Conservation (phyloP, 2,888 invertebrate genomes). For the Cantharis rustica region DNA sequence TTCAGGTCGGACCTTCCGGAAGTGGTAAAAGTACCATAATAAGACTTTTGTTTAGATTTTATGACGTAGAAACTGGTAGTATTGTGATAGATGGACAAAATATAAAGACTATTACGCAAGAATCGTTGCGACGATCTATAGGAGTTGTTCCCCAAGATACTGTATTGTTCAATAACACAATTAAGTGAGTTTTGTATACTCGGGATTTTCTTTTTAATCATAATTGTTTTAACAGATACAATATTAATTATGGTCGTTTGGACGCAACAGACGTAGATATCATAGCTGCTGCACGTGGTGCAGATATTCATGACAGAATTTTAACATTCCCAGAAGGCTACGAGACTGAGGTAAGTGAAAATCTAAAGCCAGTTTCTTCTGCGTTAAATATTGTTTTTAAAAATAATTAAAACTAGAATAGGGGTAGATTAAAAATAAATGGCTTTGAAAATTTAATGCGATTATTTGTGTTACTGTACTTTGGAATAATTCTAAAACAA, state of each 20-base stretch:
- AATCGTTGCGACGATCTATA: conserved; percentile 81
- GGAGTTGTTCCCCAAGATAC: conserved; percentile 98
- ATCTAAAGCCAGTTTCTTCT: neutral
- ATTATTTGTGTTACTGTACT: too few relatives aligned
- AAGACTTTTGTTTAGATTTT: conserved; percentile 93
- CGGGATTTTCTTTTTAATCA: neutral
- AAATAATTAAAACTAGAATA: too few relatives aligned
- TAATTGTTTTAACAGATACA: conserved; percentile 66
- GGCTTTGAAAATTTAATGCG: too few relatives aligned
- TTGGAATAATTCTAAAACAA: too few relatives aligned
- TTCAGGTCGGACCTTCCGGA: conserved; percentile 84
- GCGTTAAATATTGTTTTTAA: too few relatives aligned
- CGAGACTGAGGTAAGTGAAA: conserved; percentile 76
- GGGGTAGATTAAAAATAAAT: too few relatives aligned
- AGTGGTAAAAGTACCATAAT: conserved; percentile 97
- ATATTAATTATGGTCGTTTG: conserved; percentile 90
- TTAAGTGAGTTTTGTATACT: conserved; percentile 62
- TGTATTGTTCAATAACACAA: conserved; percentile 91
- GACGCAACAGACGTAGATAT: conserved; percentile 80
- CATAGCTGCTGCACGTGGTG: conserved; percentile 85
- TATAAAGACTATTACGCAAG: conserved; percentile 82
- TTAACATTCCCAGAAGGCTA: conserved; percentile 89
- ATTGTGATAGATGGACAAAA: conserved; percentile 90
- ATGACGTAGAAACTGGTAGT: conserved; percentile 87
- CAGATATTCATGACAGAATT: conserved; percentile 93